Percentiles rank a stretch among this genome's conserved stretches.
phyloP scores from a whole-genome alignment of 2,797 vertebrate genomes.

The Pelobates cultripes region DNA sequence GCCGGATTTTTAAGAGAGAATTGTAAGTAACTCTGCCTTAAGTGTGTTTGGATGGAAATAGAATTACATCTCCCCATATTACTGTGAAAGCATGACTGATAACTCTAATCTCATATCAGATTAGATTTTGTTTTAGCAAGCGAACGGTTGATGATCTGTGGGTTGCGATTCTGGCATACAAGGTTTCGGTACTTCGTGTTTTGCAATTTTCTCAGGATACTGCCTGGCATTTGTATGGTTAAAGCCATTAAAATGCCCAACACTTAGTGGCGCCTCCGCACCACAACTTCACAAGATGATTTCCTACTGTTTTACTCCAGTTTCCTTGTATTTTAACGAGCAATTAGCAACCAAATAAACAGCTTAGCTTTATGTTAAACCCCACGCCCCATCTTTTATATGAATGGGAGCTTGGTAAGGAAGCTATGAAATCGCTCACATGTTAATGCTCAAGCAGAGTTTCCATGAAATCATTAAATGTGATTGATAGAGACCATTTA shows the following conservation, averaged over 20 bases:
- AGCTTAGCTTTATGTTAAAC: neutral
- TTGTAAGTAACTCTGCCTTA: too few relatives aligned
- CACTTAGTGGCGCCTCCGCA: neutral
- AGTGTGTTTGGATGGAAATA: too few relatives aligned
- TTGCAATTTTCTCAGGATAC: neutral
- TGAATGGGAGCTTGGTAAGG: neutral
- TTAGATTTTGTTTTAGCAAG: too few relatives aligned
- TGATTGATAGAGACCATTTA: neutral
- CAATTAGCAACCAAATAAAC: constrained; percentile 22
- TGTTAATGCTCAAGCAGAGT: too few relatives aligned
- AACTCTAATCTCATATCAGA: too few relatives aligned
- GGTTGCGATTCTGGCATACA: too few relatives aligned
- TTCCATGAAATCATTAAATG: neutral
- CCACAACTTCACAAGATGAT: neutral
- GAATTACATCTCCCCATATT: too few relatives aligned
- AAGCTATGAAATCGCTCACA: too few relatives aligned
- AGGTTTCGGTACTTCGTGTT: too few relatives aligned
- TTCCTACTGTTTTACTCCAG: constrained; percentile 14
- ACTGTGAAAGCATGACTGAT: too few relatives aligned
- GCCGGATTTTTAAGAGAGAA: too few relatives aligned
- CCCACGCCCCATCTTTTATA: neutral
- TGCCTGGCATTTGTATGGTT: neutral
- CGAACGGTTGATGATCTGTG: too few relatives aligned
- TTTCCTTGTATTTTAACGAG: neutral
- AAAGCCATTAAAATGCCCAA: neutral